Conservation (phyloP, 2,888 invertebrate species). For the Dione juno region DNA sequence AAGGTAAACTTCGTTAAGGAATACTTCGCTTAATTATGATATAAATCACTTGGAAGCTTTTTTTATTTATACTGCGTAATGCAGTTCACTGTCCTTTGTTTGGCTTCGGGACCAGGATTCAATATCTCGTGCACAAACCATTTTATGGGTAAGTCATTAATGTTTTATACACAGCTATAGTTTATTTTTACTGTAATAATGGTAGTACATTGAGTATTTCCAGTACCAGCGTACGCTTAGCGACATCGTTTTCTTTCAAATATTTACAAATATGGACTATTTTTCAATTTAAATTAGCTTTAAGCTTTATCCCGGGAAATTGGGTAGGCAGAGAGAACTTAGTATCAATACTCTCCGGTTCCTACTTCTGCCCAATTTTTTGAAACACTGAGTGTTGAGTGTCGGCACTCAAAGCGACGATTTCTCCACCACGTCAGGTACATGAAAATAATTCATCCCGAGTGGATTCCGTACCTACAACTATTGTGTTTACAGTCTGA, state of each 20-base stretch:
- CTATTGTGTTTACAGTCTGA: too few species aligned
- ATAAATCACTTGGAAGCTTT: constrained; percentile 46
- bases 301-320: too few species aligned
- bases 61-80: constrained; percentile 40
- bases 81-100: constrained; percentile 35
- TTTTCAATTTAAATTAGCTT: too few species aligned
- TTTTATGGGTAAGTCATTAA: constrained; percentile 22
- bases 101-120: constrained; percentile 14
- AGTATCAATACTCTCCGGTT: too few species aligned
- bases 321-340: too few species aligned
- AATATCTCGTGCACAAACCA: constrained; percentile 1
- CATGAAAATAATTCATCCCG: too few species aligned
- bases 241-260: background rate
- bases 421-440: too few species aligned
- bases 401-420: too few species aligned
- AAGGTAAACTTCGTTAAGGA: constrained; percentile 46
- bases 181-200: constrained; percentile 9
- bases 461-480: too few species aligned
- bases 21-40: constrained; percentile 48
- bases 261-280: too few species aligned
- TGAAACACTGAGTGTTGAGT: too few species aligned
- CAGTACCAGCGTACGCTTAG: background rate
- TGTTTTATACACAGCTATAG: constrained; percentile 8
- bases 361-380: too few species aligned
- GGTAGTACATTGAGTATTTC: background rate